These are phyloP conservation scores for Meliscaeva auricollis DNA, from an alignment of 2,888 invertebrate species.

Conservation along the genomic window DNA sequence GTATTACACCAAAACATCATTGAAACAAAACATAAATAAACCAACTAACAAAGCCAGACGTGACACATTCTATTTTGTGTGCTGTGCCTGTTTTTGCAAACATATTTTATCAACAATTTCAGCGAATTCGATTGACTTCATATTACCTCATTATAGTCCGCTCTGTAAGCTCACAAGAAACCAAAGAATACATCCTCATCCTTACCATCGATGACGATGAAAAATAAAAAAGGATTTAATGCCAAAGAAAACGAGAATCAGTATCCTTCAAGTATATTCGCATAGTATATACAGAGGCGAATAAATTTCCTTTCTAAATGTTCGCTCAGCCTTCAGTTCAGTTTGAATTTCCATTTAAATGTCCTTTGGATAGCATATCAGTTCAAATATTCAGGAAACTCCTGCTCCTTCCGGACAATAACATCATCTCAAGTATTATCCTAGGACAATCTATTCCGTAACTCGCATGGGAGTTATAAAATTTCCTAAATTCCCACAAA, in stretches of 20 bases:
- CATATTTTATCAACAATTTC: constrained; percentile 37
- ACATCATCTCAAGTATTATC: constrained; percentile 67
- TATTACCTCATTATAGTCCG: constrained; percentile 49
- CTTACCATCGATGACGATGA: background rate
- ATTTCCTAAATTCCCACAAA: constrained; percentile 18
- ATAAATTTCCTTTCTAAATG: constrained; percentile 21
- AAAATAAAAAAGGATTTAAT: constrained; percentile 61
- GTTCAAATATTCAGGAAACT: constrained; percentile 66
- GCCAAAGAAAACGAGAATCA: constrained; percentile 39
- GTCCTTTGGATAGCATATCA: constrained; percentile 61
- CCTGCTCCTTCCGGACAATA: constrained; percentile 44
- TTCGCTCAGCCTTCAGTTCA: constrained; percentile 23
- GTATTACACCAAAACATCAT: too few species aligned
- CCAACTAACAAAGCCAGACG: background rate
- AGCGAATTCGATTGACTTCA: constrained; percentile 51
- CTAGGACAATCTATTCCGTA: constrained; percentile 52
- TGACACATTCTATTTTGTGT: background rate
- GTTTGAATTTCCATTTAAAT: constrained; percentile 73
- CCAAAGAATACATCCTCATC: background rate
- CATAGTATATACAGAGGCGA: background rate
- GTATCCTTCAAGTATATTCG: background rate
- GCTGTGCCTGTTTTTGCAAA: constrained; percentile 3
- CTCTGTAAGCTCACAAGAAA: constrained; percentile 5
- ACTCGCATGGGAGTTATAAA: constrained; percentile 60
- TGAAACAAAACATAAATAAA: background rate